Evolutionary conservation across 2,797 vertebrate species (phyloP).

Genomic region (Muscicapa comitata): DNA sequence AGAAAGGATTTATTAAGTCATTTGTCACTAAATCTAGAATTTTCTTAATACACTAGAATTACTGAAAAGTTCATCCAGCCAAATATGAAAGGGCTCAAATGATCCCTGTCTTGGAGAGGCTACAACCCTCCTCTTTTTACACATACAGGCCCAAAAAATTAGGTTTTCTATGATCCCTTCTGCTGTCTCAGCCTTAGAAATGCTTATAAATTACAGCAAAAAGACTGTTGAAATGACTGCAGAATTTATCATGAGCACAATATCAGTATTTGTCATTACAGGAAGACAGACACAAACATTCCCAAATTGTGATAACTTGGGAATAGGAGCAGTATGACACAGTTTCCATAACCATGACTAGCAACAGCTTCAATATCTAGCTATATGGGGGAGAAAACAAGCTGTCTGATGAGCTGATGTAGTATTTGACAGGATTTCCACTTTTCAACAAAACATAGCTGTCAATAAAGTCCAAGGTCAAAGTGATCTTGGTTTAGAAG

Average conservation of each 20-base stretch:
- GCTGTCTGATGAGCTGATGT: neutral
- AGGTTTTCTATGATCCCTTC: neutral
- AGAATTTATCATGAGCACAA: neutral
- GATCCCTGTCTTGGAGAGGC: neutral
- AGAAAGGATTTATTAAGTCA: conserved; percentile 38
- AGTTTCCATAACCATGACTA: neutral
- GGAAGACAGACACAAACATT: neutral
- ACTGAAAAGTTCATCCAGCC: neutral
- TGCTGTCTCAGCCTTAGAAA: neutral
- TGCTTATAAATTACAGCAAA: neutral
- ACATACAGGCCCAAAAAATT: neutral
- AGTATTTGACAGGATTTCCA: neutral
- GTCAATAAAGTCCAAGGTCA: neutral
- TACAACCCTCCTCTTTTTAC: neutral
- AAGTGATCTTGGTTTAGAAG: neutral
- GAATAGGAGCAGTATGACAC: neutral
- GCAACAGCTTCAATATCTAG: neutral
- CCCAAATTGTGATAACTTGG: neutral
- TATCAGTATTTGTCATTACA: neutral
- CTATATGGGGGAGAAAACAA: fast-evolving
- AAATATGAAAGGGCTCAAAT: neutral
- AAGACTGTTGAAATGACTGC: neutral
- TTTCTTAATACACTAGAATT: neutral
- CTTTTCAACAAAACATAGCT: neutral
- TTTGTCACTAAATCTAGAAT: conserved; percentile 6